Conservation (phyloP, 2,113 vertebrate genomes). For the Podilymbus podiceps region DNA sequence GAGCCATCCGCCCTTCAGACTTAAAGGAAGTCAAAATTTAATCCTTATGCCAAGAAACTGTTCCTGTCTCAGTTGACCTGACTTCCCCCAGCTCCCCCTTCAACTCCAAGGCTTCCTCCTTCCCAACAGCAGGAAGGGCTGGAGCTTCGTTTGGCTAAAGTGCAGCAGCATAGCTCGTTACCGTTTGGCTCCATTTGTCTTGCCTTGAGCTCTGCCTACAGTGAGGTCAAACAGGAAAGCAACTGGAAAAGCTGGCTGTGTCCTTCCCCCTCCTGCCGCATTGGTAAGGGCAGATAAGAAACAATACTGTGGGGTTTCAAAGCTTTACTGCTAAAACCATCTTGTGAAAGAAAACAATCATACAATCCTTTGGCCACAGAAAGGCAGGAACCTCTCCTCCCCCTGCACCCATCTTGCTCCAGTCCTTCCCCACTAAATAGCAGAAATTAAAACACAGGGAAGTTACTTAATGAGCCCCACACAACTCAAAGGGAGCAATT, state of each 20-base stretch:
- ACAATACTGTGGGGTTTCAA: not conserved
- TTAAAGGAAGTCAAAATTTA: not conserved
- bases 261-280: not conserved
- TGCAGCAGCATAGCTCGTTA: not conserved
- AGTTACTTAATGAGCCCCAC: not conserved
- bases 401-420: not conserved
- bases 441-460: not conserved
- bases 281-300: conserved; percentile 11
- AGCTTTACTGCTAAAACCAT: conserved; percentile 61
- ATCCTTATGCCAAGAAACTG: not conserved
- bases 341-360: not conserved
- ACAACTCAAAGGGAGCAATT: not conserved
- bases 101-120: not conserved
- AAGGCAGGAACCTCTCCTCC: not conserved
- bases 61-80: not conserved
- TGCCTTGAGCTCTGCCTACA: not conserved
- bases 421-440: not conserved
- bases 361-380: not conserved
- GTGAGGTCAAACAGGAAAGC: not conserved
- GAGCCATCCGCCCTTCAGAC: not conserved
- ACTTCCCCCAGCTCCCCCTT: not conserved
- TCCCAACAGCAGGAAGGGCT: not conserved
- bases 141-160: not conserved
- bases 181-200: not conserved
- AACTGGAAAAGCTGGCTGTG: not conserved